phyloP scores from a whole-genome alignment of 1,140 invertebrate genomes.

The Telenomus remus region DNA sequence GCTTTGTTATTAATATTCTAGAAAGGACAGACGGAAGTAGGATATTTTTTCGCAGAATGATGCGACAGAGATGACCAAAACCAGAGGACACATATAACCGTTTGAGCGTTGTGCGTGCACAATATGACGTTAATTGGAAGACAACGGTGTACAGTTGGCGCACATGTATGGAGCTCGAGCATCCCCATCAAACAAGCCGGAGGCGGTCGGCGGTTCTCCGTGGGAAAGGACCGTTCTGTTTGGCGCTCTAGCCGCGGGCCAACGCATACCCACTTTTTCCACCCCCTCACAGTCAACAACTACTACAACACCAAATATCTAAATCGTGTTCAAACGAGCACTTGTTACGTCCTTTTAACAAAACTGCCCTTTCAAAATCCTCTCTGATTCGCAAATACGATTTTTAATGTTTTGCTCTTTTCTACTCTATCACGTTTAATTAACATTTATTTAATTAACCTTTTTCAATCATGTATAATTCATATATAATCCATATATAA shows the following conservation, averaged over 20 bases:
- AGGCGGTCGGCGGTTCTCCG: constrained; percentile 56
- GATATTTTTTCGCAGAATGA: no score
- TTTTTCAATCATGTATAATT: no score
- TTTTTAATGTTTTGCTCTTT: no score
- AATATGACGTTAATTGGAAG: constrained; percentile 65
- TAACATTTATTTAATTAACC: no score
- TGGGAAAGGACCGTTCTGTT: constrained; percentile 61
- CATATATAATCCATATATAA: no score
- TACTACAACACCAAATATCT: constrained; percentile 36
- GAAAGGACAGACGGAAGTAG: no score
- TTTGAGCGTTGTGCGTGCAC: constrained; percentile 44
- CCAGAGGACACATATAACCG: constrained; percentile 40
- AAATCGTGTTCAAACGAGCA: constrained; percentile 56
- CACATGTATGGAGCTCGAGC: constrained; percentile 42
- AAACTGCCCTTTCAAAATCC: constrained; percentile 8
- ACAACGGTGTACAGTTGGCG: constrained; percentile 60
- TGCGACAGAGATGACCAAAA: no score
- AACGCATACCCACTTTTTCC: constrained; percentile 25
- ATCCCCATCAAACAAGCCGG: constrained; percentile 58
- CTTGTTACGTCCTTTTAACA: constrained; percentile 43
- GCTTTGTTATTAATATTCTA: no score
- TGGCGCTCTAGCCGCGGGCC: constrained; percentile 55
- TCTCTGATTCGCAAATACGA: no score
- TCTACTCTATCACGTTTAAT: no score
- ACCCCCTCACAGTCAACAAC: background rate